A percentile compares a stretch with the other conserved stretches of the same genome.
Evolutionary conservation across 2,797 vertebrate species (phyloP).

Genomic region (Malacoctenus gilli): DNA sequence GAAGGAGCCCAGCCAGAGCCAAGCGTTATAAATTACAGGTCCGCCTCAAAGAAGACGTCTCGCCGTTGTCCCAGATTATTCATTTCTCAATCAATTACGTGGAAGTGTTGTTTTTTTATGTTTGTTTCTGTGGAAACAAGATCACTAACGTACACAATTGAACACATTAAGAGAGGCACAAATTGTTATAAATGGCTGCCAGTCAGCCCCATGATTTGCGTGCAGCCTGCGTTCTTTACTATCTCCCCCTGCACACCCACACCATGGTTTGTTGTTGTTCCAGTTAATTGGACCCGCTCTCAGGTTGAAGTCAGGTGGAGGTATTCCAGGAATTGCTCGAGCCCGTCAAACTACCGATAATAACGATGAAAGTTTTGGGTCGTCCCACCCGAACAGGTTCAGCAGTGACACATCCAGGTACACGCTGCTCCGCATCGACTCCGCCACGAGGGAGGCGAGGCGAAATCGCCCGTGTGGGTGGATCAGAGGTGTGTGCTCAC

Average conservation of each 20-base stretch:
- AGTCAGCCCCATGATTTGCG: slow-evolving; percentile 8
- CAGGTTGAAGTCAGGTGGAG: slow-evolving; percentile 5
- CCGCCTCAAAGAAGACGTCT: neutral
- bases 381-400: slow-evolving; percentile 17
- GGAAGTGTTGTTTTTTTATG: slow-evolving; percentile 1
- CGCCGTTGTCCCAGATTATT: slow-evolving; percentile 6
- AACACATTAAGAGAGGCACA: neutral
- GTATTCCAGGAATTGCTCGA: slow-evolving; percentile 22
- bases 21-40: neutral
- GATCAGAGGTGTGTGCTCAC: neutral
- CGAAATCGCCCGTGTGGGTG: slow-evolving; percentile 13
- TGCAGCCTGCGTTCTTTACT: slow-evolving; percentile 6
- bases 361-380: slow-evolving; percentile 18
- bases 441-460: slow-evolving; percentile 12
- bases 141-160: neutral
- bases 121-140: slow-evolving; percentile 9
- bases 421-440: slow-evolving; percentile 8
- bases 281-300: slow-evolving; percentile 21
- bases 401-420: neutral
- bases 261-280: slow-evolving; percentile 3
- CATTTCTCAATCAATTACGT: slow-evolving; percentile 1
- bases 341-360: slow-evolving; percentile 11
- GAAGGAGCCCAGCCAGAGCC: neutral
- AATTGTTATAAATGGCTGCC: neutral
- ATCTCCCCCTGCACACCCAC: slow-evolving; percentile 7